Conservation (phyloP, 92 coral and sea anemone species). For the Plumapathes pennacea region DNA sequence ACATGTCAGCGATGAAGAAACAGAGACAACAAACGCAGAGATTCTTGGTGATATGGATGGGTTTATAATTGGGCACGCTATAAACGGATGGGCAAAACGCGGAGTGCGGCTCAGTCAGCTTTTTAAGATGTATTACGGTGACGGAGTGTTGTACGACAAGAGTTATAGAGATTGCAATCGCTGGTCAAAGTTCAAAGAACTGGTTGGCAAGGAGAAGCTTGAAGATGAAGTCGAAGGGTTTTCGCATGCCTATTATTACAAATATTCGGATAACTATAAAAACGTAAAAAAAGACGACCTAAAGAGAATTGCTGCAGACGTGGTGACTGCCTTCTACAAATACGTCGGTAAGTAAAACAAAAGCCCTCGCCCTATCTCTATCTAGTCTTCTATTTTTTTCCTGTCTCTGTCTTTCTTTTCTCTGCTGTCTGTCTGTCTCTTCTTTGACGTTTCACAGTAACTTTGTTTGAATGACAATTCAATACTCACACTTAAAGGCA, state of each 20-base stretch:
- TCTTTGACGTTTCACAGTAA: no score
- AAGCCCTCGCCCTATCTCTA: no score
- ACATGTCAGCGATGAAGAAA: background rate
- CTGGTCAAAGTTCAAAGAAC: constrained; percentile 5
- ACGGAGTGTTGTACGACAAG: constrained; percentile 44
- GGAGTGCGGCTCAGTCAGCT: constrained; percentile 75
- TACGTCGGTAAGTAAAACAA: constrained; percentile 42
- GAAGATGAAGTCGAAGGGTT: constrained; percentile 23
- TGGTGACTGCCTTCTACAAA: constrained; percentile 10
- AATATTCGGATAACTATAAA: constrained; percentile 15
- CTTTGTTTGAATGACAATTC: no score
- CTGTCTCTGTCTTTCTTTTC: no score
- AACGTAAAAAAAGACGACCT: constrained; percentile 21
- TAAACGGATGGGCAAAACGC: constrained; percentile 29
- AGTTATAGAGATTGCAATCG: constrained; percentile 32
- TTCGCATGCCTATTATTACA: constrained; percentile 30
- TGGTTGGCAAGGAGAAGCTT: constrained; percentile 10
- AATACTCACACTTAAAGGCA: no score
- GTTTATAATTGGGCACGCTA: constrained; percentile 50
- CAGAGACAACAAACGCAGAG: constrained; percentile 61
- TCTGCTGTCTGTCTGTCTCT: no score
- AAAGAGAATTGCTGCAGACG: background rate
- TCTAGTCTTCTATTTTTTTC: no score
- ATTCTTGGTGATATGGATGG: constrained; percentile 73
- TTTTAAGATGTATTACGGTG: constrained; percentile 72